These are phyloP conservation scores for Distichodus sexfasciatus DNA, from an alignment of 2,797 vertebrate species.

Conservation along the genomic window DNA sequence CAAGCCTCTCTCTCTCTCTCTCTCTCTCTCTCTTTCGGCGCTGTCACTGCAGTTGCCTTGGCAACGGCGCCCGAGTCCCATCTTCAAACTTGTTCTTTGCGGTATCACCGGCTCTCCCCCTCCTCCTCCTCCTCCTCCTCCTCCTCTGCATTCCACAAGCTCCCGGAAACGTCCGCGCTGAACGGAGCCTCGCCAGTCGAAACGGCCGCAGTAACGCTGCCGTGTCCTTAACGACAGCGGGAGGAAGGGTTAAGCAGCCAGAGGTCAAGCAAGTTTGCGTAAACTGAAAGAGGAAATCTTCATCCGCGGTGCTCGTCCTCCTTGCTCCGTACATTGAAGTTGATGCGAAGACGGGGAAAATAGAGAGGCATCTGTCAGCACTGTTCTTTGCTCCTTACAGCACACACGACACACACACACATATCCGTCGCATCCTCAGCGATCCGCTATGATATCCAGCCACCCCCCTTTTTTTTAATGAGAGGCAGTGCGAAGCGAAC, in stretches of 20 bases:
- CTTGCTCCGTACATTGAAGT: neutral
- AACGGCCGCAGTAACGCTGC: too few species aligned
- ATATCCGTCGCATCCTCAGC: neutral
- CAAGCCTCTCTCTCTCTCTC: neutral
- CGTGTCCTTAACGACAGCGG: too few species aligned
- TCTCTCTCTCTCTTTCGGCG: neutral
- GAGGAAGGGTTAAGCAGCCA: too few species aligned
- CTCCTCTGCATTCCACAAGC: neutral
- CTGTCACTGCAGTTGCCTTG: slow-evolving; percentile 59
- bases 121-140: too few species aligned
- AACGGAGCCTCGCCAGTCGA: too few species aligned
- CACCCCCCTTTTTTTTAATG: slow-evolving; percentile 49
- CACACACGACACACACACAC: slow-evolving; percentile 19
- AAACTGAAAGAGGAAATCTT: neutral
- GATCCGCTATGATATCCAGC: slow-evolving; percentile 17
- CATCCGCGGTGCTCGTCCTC: slow-evolving; percentile 17
- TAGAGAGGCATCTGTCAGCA: slow-evolving; percentile 12
- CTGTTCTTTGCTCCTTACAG: slow-evolving; percentile 24
- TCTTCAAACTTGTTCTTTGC: slow-evolving; percentile 21
- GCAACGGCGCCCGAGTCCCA: slow-evolving; percentile 48
- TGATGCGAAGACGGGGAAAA: neutral
- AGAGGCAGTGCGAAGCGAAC: slow-evolving; percentile 53
- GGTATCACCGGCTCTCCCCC: slow-evolving; percentile 22
- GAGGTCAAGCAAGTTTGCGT: too few species aligned
- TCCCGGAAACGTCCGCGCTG: too few species aligned